phyloP scores from a whole-genome alignment of 2,797 vertebrate genomes.

The Florisuga fusca region DNA sequence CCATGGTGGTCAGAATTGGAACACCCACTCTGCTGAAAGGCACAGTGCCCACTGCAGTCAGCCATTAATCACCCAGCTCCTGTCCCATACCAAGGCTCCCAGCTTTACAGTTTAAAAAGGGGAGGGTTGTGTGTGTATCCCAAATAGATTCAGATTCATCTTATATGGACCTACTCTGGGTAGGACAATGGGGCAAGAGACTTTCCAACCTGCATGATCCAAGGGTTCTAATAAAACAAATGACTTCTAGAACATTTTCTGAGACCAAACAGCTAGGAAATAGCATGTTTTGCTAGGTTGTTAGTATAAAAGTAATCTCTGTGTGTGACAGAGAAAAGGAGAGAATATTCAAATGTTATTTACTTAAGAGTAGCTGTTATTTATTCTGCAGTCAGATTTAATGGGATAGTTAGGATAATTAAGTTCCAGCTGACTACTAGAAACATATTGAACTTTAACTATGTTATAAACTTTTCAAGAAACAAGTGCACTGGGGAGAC shows the following conservation, averaged over 20 bases:
- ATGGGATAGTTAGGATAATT: conserved; percentile 47
- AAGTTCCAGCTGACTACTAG: conserved; percentile 24
- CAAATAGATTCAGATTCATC: background rate
- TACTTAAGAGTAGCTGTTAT: conserved; percentile 14
- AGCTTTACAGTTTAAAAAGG: background rate
- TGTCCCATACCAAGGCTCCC: background rate
- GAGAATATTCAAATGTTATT: conserved; percentile 26
- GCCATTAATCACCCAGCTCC: background rate
- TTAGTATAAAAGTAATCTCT: background rate
- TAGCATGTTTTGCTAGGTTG: background rate
- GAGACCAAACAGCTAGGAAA: background rate
- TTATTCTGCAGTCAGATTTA: conserved; percentile 51
- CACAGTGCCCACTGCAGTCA: background rate
- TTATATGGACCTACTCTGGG: background rate
- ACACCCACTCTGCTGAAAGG: conserved; percentile 63
- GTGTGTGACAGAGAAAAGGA: background rate
- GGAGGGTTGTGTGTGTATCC: background rate
- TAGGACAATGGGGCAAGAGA: background rate
- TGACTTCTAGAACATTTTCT: background rate
- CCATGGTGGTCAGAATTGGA: conserved; percentile 29
- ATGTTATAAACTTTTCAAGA: conserved; percentile 33
- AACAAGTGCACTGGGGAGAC: conserved; percentile 13
- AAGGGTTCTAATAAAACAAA: background rate
- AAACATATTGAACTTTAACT: conserved; percentile 31
- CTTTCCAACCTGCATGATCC: background rate